These are phyloP conservation scores for Lissocephala sabroskyi DNA, from an alignment of 2,888 invertebrate genomes.

Conservation along the genomic window DNA sequence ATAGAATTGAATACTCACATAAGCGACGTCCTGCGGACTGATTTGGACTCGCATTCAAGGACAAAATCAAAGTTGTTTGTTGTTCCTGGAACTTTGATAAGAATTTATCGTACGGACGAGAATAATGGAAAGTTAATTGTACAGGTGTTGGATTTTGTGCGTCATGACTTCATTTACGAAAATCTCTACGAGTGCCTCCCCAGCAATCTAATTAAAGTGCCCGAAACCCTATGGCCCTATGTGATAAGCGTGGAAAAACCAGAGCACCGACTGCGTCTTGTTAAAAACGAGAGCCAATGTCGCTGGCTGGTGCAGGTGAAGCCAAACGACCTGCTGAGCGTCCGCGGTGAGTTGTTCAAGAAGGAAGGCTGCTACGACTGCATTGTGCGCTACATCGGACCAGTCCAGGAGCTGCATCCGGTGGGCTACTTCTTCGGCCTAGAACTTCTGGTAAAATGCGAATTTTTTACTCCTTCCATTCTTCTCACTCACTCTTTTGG, in stretches of 20 bases:
- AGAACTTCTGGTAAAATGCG: slow-evolving; percentile 74
- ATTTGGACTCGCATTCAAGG: slow-evolving; percentile 10
- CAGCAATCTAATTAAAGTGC: slow-evolving; percentile 42
- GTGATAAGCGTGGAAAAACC: slow-evolving; percentile 74
- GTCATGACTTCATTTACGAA: slow-evolving; percentile 46
- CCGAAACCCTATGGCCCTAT: slow-evolving; percentile 73
- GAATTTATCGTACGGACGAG: slow-evolving; percentile 34
- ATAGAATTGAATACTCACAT: slow-evolving; percentile 30
- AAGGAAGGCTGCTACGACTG: slow-evolving; percentile 47
- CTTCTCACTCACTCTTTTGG: not conserved
- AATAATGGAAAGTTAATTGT: slow-evolving; percentile 42
- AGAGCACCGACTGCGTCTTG: slow-evolving; percentile 74
- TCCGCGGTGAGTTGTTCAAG: slow-evolving; percentile 70
- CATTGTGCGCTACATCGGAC: slow-evolving; percentile 75
- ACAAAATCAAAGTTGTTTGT: slow-evolving; percentile 20
- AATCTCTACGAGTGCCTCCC: slow-evolving; percentile 60
- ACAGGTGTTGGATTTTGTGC: slow-evolving; percentile 55
- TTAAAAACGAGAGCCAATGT: slow-evolving; percentile 67
- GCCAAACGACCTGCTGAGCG: slow-evolving; percentile 66
- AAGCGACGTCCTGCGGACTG: slow-evolving; percentile 21
- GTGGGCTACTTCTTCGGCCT: slow-evolving; percentile 76
- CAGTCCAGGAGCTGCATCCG: slow-evolving; percentile 73
- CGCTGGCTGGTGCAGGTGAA: slow-evolving; percentile 69
- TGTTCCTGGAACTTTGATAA: slow-evolving; percentile 47
- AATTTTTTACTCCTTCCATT: no score